phyloP scores from a whole-genome alignment of 2,888 invertebrate genomes.

The Pyrrhosoma nymphula region DNA sequence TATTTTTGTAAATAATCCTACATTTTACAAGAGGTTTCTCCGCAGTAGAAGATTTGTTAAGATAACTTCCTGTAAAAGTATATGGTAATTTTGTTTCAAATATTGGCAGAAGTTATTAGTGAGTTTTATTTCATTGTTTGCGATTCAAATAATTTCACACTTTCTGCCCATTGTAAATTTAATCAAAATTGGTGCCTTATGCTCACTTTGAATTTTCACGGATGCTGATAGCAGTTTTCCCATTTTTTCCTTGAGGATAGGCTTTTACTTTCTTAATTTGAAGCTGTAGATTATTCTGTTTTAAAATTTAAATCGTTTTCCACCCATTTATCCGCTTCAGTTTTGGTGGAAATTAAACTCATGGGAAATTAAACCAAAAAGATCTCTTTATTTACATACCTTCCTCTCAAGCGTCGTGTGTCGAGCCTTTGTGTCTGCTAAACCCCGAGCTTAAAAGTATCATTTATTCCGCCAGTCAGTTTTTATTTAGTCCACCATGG shows the following conservation, averaged over 20 bases:
- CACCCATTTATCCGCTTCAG: neutral
- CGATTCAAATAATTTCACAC: neutral
- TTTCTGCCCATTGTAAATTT: neutral
- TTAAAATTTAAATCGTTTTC: neutral
- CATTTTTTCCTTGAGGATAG: too few relatives aligned
- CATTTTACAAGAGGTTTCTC: too few relatives aligned
- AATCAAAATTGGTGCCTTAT: neutral
- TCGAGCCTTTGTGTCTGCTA: neutral
- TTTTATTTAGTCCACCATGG: constrained; percentile 33
- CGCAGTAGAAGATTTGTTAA: too few relatives aligned
- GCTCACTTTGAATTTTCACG: neutral
- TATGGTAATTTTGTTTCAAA: too few relatives aligned
- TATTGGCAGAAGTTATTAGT: too few relatives aligned
- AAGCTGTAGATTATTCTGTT: neutral
- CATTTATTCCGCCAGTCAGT: neutral
- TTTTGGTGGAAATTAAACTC: neutral
- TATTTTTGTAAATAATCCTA: too few relatives aligned
- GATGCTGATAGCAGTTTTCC: neutral
- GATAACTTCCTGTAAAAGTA: too few relatives aligned
- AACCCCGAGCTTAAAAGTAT: neutral
- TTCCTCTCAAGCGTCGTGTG: constrained; percentile 8
- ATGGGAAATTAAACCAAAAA: neutral
- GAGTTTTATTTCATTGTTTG: neutral
- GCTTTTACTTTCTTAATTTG: neutral
- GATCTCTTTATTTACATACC: neutral